Percentiles rank a stretch among this genome's conserved stretches.
Conservation (phyloP, 2,113 vertebrate genomes). For the Illadopsis cleaveri region DNA sequence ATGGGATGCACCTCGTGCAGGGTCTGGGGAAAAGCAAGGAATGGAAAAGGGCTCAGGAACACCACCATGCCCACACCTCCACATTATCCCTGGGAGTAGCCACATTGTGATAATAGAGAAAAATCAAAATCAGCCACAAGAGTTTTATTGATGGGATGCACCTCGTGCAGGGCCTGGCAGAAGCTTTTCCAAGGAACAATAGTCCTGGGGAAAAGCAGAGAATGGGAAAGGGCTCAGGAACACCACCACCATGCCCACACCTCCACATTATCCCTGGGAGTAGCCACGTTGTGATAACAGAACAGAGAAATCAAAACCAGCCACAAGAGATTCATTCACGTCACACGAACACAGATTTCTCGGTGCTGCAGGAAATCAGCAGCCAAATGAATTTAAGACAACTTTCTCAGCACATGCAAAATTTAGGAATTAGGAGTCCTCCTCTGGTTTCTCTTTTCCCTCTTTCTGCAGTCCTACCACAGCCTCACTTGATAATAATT, state of each 20-base stretch:
- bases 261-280: too few species aligned
- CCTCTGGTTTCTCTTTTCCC: not conserved
- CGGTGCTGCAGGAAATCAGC: not conserved
- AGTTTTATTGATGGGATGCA: constrained; percentile 87
- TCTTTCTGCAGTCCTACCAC: not conserved
- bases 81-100: rapidly evolving
- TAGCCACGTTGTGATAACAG: too few species aligned
- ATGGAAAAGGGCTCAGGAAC: not conserved
- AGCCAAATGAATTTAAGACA: not conserved
- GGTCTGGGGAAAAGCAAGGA: constrained; percentile 70
- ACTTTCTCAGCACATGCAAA: not conserved
- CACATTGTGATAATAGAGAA: rapidly evolving
- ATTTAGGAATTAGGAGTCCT: not conserved
- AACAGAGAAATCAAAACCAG: not conserved
- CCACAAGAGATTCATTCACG: not conserved
- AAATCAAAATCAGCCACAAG: not conserved
- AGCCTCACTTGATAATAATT: not conserved
- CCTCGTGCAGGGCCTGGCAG: constrained; percentile 93
- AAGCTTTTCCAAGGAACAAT: constrained; percentile 98
- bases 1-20: constrained; percentile 96
- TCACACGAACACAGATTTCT: not conserved
- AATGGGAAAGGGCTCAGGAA: not conserved
- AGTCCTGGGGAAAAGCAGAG: constrained; percentile 77
- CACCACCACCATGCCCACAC: not conserved
- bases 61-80: rapidly evolving